Base-by-base conservation (phyloP, 2,113 vertebrate genomes). In the Microcebus tavaratra region DNA sequence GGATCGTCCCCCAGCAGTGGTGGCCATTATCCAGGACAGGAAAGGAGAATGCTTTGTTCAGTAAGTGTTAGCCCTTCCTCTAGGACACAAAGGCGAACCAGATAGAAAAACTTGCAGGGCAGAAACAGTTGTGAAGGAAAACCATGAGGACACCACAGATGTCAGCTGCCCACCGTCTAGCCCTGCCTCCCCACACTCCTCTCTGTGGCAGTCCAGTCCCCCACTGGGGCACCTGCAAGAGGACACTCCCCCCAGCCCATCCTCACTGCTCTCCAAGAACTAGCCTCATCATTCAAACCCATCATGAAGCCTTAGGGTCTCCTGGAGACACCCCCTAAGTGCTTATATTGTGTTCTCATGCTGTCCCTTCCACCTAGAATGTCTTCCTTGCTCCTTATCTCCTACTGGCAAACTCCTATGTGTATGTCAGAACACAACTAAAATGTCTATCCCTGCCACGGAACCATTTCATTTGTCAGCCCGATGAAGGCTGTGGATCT, bases 1-100 rank as follows among this genome's bases (percentile, higher is more conserved):
- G 5, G 34, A 39, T 31, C 0, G 3, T 14, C 36, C 27, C 8
- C 25, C 25, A 29, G 29, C 12, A 4, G 17, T 31, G 8, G 20
- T 31, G 70, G 78, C 20, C 27, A 10, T 36, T 45, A 68, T 36
- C 50, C 59, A 50, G 31, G 70, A 23, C 31, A 61, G 45, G 94
- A 85, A 53, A 73, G 7, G 39, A 45, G 53, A 10, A 20, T 42
- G 42, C 42, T 14, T 20, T 31, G 63, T 34, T 86, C 70, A 45
- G 29, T 31, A 27, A 65, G 23, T 17, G 45, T 63, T 31, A 90
- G 79, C 27, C 12, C 53, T 68, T 90, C 63, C 91, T 70, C 55
- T 1, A 5, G 8, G 72, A 31, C 45, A 55, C 65, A 73, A 50
- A 79, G 18, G n/a, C 55, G 9, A 86, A 45, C 29, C 4, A 6